Evolutionary conservation across 2,888 invertebrate species (phyloP).

Genomic region (Helobdella robusta): DNA sequence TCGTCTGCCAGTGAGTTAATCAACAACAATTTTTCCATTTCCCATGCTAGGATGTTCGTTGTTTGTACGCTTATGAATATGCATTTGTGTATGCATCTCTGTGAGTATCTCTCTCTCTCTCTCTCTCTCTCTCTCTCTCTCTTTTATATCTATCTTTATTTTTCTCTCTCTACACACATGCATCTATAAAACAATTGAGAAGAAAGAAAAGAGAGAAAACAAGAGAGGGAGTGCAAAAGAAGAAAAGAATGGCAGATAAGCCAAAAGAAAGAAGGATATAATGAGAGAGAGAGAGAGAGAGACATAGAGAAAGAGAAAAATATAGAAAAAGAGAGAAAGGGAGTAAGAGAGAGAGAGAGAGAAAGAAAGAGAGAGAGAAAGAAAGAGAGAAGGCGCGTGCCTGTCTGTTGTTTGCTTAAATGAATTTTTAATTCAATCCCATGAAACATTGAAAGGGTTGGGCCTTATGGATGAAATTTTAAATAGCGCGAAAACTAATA

Average conservation of each 20-base stretch:
- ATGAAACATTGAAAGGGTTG: background rate
- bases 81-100: too few species aligned
- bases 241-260: background rate
- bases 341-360: slow-evolving; percentile 4
- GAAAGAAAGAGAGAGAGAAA: background rate
- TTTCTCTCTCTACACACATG: background rate
- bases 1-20: too few species aligned
- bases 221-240: background rate
- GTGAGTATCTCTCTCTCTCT: too few species aligned
- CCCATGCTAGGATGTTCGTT: too few species aligned
- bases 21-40: too few species aligned
- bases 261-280: background rate
- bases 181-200: background rate
- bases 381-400: too few species aligned
- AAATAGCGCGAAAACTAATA: too few species aligned
- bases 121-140: too few species aligned
- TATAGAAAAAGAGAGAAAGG: background rate
- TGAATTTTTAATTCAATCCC: background rate
- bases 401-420: too few species aligned
- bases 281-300: background rate
- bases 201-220: background rate
- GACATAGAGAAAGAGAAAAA: background rate
- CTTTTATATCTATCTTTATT: background rate
- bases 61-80: too few species aligned
- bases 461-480: too few species aligned